Base-by-base conservation (phyloP, 2,888 invertebrate species). In the Mechanitis messenoides region DNA sequence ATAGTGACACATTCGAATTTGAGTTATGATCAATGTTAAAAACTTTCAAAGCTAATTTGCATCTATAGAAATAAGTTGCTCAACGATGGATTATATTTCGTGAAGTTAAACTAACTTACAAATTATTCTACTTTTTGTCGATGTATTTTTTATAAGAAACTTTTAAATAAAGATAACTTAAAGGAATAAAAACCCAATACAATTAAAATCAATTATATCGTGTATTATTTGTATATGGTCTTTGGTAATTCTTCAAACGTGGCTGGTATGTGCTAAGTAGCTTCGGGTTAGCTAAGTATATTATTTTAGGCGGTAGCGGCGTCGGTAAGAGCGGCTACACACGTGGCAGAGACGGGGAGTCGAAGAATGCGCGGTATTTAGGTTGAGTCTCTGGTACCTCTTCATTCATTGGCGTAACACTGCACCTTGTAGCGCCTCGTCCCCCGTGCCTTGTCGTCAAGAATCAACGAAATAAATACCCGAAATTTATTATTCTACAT, bases 311-410 rank as follows among this genome's bases (percentile, higher is more conserved):
- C 67, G 72, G 80, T 78, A 79, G 79, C 81, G 73, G 80, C 81
- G 83, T 84, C 84, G 84, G 84, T 84, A 83, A 81, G 78, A 81
- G 81, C 78, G 80, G 76, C 77, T 74, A 74, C 79, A 82, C 83
- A 86, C 85, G 87, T 86, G 85, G 86, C 80, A 80, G 78, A 76
- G 77, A 74, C 74, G 71, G 79, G 76, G 80, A 77, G 83, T 84
- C 72, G 78, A 85, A 82, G 87, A 87, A 90, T 89, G 86, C 75
- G 73, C 70, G 87, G 90, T 88, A 90, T 90, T 89, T 89, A 85
- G 90, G 90, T 90, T 88, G 85, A 83, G 84, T 84, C 84, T 84
- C 83, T 85, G 85, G 86, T 86, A 85, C 85, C 83, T 85, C 85
- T 88, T 85, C 89, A 90, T 90, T 90, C 87, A 90, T 83, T 83